Evolutionary conservation across 1,140 invertebrate species (phyloP).

Genomic region (Drosophila fuyamai): DNA sequence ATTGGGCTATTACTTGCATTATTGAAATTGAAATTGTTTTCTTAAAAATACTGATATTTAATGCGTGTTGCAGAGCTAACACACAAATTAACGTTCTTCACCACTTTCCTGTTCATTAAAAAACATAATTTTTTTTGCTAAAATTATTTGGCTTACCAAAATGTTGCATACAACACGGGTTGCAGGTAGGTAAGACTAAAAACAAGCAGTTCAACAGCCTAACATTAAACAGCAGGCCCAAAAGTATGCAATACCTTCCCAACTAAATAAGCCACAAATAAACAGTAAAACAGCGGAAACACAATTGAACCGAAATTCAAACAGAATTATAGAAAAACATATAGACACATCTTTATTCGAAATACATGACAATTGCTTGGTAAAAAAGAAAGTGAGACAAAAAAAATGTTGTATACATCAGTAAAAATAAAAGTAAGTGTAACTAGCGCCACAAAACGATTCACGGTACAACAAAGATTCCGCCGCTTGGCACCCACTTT

Average conservation of each 20-base stretch:
- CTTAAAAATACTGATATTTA: no score
- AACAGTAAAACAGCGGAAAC: no score
- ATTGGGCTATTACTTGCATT: no score
- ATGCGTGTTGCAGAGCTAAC: no score
- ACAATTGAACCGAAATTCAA: background rate
- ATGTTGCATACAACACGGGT: no score
- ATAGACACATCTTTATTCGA: conserved; percentile 75
- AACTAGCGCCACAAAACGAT: conserved; percentile 54
- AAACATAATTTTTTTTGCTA: no score
- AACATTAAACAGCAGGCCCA: background rate
- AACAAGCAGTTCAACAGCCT: background rate
- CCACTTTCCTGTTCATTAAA: no score
- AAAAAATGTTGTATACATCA: conserved; percentile 38
- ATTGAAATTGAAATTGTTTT: no score
- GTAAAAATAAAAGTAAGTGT: conserved; percentile 44
- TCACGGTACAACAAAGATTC: conserved; percentile 67
- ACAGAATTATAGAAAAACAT: conserved; percentile 57
- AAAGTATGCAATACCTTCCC: background rate
- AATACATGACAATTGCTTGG: conserved; percentile 66
- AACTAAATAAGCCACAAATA: no score
- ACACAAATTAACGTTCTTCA: no score
- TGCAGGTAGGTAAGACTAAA: no score
- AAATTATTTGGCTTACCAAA: no score
- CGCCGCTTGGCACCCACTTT: conserved; percentile 19
- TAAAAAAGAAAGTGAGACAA: conserved; percentile 70